Base-by-base conservation (phyloP, 2,797 vertebrate species). In the Otus scops region DNA sequence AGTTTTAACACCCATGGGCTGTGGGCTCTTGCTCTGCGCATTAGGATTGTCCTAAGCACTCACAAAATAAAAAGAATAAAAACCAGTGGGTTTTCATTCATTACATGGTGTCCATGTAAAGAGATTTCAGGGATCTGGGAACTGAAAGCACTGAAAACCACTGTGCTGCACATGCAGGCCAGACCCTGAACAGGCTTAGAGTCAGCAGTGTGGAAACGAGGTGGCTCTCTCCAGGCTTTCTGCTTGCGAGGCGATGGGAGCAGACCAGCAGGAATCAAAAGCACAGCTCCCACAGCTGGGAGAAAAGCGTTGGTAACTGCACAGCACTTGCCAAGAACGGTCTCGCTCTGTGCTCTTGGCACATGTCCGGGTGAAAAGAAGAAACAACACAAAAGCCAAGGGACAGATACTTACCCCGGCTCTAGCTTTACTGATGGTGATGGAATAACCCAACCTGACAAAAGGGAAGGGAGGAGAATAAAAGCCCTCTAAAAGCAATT, bases 381-480 rank as follows among this genome's bases (percentile, higher is more conserved):
- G 64, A n/a, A 63, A 89, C 65, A 88, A n/a, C 0, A 3, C 85
- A 75, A 48, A 38, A 59, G 53, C 92, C 86, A 65, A 41, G 79
- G 63, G 61, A 38, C 39, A 57, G 53, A 54, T 96, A 96, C 95
- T 95, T 94, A 96, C 95, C 91, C 70, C 7, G 28, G 88, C 89
- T 91, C 92, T 93, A 92, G 76, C 85, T 93, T 74, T 94, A 94
- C 45, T 93, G 84, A 9, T 56, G 91, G 27, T 83, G 88, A 32
- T 48, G 77, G 47, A 60, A 93, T 94, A 91, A 93, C 75, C 54
- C 84, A 85, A 85, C 86, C 95, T 95, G 90, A 93, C 93, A 95
- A 92, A 53, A 76, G 83, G 91, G 79, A 61, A 91, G 69, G 94
- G 67, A 96, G 79, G 41, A 93, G 80, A 71, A 81, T 51, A 82